These are phyloP conservation scores for Benitochromis conjunctus DNA, from an alignment of 2,113 vertebrate species.

Conservation along the genomic window DNA sequence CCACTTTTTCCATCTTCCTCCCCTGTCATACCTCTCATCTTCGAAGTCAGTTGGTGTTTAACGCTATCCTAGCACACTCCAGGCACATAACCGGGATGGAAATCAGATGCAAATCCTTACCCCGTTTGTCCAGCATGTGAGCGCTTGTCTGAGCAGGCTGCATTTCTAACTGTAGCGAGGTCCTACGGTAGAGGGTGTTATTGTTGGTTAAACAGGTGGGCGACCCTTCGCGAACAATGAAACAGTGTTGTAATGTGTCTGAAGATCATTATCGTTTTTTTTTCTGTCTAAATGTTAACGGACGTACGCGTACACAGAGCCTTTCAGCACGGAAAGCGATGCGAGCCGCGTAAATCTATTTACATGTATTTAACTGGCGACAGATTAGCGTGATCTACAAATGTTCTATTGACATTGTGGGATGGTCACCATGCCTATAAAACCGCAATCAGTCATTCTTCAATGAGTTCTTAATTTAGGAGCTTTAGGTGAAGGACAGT, in stretches of 20 bases:
- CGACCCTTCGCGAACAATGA: slow-evolving; percentile 22
- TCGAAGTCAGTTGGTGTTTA: slow-evolving; percentile 46
- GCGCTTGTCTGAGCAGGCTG: slow-evolving; percentile 23
- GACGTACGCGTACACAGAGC: neutral
- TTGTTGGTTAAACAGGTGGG: slow-evolving; percentile 48
- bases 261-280: slow-evolving; percentile 41
- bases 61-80: slow-evolving; percentile 16
- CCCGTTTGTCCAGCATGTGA: slow-evolving; percentile 37
- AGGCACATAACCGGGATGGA: slow-evolving; percentile 60
- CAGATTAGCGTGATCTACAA: neutral
- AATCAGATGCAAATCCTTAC: slow-evolving; percentile 77
- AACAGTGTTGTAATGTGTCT: slow-evolving; percentile 19
- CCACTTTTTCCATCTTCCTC: neutral
- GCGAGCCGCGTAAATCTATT: neutral
- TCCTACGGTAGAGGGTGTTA: neutral
- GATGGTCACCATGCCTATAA: neutral
- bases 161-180: slow-evolving; percentile 19
- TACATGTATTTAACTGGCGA: neutral
- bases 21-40: slow-evolving; percentile 1
- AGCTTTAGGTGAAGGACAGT: neutral
- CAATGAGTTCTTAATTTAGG: neutral
- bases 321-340: neutral
- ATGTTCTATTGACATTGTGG: slow-evolving; percentile 31
- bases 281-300: slow-evolving; percentile 2
- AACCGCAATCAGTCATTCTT: neutral